phyloP scores from a whole-genome alignment of 2,888 invertebrate species.

The Erebia ligea region DNA sequence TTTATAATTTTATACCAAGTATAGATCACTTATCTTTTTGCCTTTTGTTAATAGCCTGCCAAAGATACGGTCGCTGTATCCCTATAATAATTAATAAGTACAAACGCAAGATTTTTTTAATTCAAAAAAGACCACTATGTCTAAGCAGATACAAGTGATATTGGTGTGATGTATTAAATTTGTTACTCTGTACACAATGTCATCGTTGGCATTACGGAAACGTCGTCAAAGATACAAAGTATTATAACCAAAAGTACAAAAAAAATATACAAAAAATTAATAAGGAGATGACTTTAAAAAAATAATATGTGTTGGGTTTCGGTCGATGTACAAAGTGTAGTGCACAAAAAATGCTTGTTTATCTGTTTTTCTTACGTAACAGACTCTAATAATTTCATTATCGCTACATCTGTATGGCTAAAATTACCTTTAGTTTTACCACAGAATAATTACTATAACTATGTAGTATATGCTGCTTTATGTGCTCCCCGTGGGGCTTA shows the following conservation, averaged over 20 bases:
- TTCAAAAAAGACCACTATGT: not conserved
- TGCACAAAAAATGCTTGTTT: conserved; percentile 17
- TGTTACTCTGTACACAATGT: conserved; percentile 13
- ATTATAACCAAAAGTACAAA: conserved; percentile 19
- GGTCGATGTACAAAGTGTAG: conserved; percentile 18
- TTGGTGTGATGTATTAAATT: conserved; percentile 1
- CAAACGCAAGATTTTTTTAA: not conserved
- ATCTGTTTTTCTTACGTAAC: conserved; percentile 13
- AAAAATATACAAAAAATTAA: conserved; percentile 13
- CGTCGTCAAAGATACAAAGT: conserved; percentile 15
- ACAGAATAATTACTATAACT: too few relatives aligned
- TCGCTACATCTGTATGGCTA: not conserved
- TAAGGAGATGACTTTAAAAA: conserved; percentile 25
- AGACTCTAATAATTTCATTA: conserved; percentile 14
- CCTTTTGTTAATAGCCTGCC: conserved; percentile 24
- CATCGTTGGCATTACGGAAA: conserved; percentile 29
- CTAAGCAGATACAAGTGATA: not conserved
- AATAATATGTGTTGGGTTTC: conserved; percentile 19
- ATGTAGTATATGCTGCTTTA: too few relatives aligned
- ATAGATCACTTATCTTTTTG: conserved; percentile 71
- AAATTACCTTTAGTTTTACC: not conserved
- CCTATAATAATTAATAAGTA: not conserved
- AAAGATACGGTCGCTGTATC: conserved; percentile 23
- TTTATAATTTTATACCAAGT: conserved; percentile 61
- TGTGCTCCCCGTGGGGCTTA: too few relatives aligned